These are phyloP conservation scores for Eugnorisma glareosa DNA, from an alignment of 2,888 invertebrate species.

Conservation along the genomic window DNA sequence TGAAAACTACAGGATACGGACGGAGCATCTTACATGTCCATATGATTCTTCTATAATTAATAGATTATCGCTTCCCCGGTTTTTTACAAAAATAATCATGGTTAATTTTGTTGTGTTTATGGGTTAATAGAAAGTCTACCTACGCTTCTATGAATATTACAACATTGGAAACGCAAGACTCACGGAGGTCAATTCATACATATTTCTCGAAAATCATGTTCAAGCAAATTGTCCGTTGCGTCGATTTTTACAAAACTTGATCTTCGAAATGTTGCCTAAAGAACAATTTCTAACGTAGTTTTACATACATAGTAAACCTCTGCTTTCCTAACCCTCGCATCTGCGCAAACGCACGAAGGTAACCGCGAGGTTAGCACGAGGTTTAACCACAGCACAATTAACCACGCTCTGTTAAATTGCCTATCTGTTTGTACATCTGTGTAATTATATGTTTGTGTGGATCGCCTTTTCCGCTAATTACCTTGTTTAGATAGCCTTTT, in stretches of 20 bases:
- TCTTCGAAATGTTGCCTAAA: background rate
- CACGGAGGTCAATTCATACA: background rate
- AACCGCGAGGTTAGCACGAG: constrained; percentile 56
- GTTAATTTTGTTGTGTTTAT: background rate
- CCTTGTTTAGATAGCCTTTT: constrained; percentile 40
- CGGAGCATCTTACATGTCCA: constrained; percentile 7
- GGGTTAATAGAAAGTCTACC: background rate
- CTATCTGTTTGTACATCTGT: constrained; percentile 63
- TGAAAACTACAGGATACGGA: constrained; percentile 43
- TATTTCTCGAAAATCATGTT: background rate
- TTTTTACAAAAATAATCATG: background rate
- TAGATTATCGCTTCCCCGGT: constrained; percentile 15
- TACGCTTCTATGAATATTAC: background rate
- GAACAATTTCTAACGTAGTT: background rate
- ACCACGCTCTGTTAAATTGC: constrained; percentile 55
- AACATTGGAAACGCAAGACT: background rate
- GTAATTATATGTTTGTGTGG: constrained; percentile 45
- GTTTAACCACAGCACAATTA: constrained; percentile 53
- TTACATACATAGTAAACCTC: background rate
- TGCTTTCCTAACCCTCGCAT: constrained; percentile 25
- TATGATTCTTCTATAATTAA: constrained; percentile 25
- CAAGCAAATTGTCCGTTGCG: background rate
- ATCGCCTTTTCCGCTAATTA: constrained; percentile 58
- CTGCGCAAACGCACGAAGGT: constrained; percentile 47
- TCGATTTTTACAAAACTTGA: constrained; percentile 5